A percentile compares a stretch with the other conserved stretches of the same genome.
Conservation (phyloP, 2,113 vertebrate genomes). For the Oreochromis spilurus region DNA sequence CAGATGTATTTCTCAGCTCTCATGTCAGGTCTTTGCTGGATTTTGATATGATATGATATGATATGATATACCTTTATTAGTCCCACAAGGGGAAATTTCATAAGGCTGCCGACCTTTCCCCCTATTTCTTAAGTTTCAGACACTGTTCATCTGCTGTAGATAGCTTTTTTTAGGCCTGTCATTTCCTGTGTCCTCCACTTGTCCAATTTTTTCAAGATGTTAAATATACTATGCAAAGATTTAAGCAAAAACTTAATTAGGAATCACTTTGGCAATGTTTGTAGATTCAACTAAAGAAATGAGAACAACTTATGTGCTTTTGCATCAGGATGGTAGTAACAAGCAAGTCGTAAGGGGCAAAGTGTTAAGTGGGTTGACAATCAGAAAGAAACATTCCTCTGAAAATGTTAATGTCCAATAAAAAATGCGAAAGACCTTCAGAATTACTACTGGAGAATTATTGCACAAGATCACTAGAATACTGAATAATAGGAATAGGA, state of each 20-base stretch:
- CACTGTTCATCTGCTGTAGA: accelerated
- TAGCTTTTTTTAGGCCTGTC: not conserved
- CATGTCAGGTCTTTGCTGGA: not conserved
- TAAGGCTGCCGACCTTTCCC: too few species aligned
- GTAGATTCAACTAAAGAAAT: not conserved
- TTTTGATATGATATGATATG: not conserved
- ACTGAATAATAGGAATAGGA: not conserved
- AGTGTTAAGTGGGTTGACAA: not conserved
- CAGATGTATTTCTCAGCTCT: not conserved
- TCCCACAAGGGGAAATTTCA: too few species aligned
- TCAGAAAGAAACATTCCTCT: not conserved
- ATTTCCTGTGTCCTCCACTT: not conserved
- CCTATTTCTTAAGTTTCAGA: not conserved
- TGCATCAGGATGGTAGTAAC: not conserved
- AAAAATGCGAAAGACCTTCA: not conserved
- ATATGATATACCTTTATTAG: too few species aligned
- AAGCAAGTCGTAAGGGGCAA: not conserved
- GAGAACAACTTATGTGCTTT: not conserved
- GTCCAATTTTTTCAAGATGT: accelerated
- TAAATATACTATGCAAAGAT: not conserved
- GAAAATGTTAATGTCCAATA: accelerated
- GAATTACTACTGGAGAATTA: not conserved
- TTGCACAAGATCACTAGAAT: not conserved
- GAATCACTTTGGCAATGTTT: not conserved
- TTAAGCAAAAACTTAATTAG: not conserved